These are phyloP conservation scores for Dugesia japonica DNA, from an alignment of 2,888 invertebrate species.

Conservation along the genomic window DNA sequence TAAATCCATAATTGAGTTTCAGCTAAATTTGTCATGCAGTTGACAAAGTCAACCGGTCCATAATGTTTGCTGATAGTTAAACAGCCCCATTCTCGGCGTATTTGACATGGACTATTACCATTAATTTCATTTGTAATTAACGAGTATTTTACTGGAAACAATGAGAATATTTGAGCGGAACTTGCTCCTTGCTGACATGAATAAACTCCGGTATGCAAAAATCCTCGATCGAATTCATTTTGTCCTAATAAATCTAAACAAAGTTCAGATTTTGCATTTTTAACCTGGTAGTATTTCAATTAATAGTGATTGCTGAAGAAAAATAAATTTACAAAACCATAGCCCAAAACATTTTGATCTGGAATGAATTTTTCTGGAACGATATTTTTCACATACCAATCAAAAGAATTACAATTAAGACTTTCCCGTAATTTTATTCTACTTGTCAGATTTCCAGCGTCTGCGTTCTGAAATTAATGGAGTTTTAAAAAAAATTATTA, in stretches of 20 bases:
- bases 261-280: slow-evolving; percentile 43
- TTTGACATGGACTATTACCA: not conserved
- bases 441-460: slow-evolving; percentile 66
- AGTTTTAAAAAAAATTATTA: not conserved
- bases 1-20: slow-evolving; percentile 20
- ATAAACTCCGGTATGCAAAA: slow-evolving; percentile 40
- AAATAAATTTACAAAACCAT: slow-evolving; percentile 51
- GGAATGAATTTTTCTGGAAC: slow-evolving; percentile 77
- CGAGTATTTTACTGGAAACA: not conserved
- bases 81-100: slow-evolving; percentile 27
- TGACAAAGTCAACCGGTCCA: not conserved
- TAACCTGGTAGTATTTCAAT: slow-evolving; percentile 41
- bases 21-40: not conserved
- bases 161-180: slow-evolving; percentile 37
- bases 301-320: not conserved
- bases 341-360: slow-evolving; percentile 62
- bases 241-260: slow-evolving; percentile 46
- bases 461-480: slow-evolving; percentile 38
- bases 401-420: slow-evolving; percentile 70
- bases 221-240: slow-evolving; percentile 43
- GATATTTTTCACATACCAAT: slow-evolving; percentile 75
- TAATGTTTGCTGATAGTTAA: not conserved
- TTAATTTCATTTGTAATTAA: not conserved
- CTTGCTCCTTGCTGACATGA: slow-evolving; percentile 45
- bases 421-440: slow-evolving; percentile 62